Percentiles rank a stretch among this genome's conserved stretches.
phyloP scores from a whole-genome alignment of 2,888 invertebrate species.

The Orgyia antiqua region DNA sequence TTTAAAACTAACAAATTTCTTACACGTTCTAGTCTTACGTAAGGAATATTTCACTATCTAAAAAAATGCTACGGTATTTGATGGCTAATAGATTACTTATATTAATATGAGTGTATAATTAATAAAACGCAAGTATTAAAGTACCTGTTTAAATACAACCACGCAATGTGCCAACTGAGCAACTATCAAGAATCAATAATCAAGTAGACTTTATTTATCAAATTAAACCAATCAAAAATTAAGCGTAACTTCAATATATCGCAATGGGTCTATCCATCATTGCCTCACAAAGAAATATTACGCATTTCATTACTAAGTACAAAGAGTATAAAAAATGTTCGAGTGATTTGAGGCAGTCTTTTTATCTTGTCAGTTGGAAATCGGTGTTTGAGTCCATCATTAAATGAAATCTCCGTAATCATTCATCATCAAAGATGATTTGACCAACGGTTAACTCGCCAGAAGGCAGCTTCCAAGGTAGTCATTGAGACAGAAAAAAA shows the following conservation, averaged over 20 bases:
- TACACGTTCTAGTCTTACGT: too few relatives aligned
- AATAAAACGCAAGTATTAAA: too few relatives aligned
- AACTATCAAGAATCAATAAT: slow-evolving; percentile 14
- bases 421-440: slow-evolving; percentile 71
- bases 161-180: neutral
- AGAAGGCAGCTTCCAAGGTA: slow-evolving; percentile 54
- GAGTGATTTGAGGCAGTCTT: slow-evolving; percentile 38
- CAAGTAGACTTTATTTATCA: slow-evolving; percentile 16
- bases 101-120: too few relatives aligned
- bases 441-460: slow-evolving; percentile 60
- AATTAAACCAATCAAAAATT: slow-evolving; percentile 28
- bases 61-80: too few relatives aligned
- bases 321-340: slow-evolving; percentile 30
- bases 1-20: too few relatives aligned
- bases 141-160: too few relatives aligned
- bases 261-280: slow-evolving; percentile 32
- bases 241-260: slow-evolving; percentile 25
- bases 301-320: slow-evolving; percentile 49
- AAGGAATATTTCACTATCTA: too few relatives aligned
- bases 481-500: slow-evolving; percentile 41
- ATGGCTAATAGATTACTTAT: too few relatives aligned
- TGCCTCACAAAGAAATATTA: slow-evolving; percentile 40
- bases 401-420: slow-evolving; percentile 72
- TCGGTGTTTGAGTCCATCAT: slow-evolving; percentile 53
- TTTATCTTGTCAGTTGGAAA: slow-evolving; percentile 58